Evolutionary conservation across 1,140 invertebrate genomes (phyloP).

Genomic region (Araneus ventricosus): DNA sequence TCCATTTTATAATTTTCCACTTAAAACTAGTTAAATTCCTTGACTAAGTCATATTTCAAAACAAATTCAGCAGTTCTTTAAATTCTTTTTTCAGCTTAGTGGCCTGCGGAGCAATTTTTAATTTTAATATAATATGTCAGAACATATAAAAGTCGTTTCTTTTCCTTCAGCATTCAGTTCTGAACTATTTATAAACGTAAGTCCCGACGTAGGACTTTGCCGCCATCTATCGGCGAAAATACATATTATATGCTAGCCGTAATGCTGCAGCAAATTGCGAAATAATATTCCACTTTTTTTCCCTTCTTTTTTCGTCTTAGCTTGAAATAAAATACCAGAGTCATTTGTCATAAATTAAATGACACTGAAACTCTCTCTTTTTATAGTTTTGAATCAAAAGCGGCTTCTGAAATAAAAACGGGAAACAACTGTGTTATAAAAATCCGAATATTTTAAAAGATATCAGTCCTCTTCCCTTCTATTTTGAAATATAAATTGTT

Average conservation of each 20-base stretch:
- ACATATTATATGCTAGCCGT: background rate
- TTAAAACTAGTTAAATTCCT: too few species aligned
- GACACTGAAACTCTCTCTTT: slow-evolving; percentile 72
- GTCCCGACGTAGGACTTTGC: background rate
- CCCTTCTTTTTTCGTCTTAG: background rate
- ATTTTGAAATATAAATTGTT: slow-evolving; percentile 67
- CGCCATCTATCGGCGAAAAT: slow-evolving; percentile 46
- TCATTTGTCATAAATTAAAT: slow-evolving; percentile 74
- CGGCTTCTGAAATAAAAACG: slow-evolving; percentile 29
- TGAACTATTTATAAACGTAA: background rate
- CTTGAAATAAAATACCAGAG: slow-evolving; percentile 64
- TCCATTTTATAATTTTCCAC: too few species aligned
- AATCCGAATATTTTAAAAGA: slow-evolving; percentile 74
- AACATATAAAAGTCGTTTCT: too few species aligned
- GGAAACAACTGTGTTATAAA: slow-evolving; percentile 63
- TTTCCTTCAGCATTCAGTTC: too few species aligned
- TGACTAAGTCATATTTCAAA: too few species aligned
- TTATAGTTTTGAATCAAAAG: slow-evolving; percentile 63
- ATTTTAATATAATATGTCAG: too few species aligned
- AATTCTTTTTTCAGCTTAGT: too few species aligned
- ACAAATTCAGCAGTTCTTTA: too few species aligned
- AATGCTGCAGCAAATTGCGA: slow-evolving; percentile 55
- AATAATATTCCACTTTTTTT: slow-evolving; percentile 66
- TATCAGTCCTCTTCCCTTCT: background rate
- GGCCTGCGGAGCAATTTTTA: too few species aligned